Conservation (phyloP, 2,797 vertebrate species). For the Zalophus californianus region DNA sequence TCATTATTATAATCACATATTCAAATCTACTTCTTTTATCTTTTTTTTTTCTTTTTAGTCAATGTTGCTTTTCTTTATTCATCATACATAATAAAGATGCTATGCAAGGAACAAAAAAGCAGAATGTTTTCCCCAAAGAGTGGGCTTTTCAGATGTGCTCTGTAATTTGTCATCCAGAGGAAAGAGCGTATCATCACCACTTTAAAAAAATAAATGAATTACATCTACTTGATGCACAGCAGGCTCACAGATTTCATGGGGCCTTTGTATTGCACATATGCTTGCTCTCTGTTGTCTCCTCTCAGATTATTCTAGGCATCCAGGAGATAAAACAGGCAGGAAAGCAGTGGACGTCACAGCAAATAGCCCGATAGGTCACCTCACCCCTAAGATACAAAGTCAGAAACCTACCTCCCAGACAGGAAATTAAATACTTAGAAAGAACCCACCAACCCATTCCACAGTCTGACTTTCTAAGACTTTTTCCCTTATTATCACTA, state of each 20-base stretch:
- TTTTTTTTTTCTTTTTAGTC: neutral
- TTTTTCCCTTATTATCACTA: constrained; percentile 39
- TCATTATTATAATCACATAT: neutral
- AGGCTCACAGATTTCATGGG: constrained; percentile 70
- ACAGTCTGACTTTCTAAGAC: constrained; percentile 29
- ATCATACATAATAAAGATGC: constrained; percentile 63
- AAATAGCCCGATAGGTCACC: constrained; percentile 46
- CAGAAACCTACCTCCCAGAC: constrained; percentile 43
- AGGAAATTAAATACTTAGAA: constrained; percentile 70
- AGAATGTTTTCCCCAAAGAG: constrained; percentile 68
- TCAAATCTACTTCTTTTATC: constrained; percentile 15
- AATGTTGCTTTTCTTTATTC: constrained; percentile 44
- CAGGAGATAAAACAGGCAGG: constrained; percentile 76
- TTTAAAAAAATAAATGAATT: constrained; percentile 76
- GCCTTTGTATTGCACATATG: constrained; percentile 65
- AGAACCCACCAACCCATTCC: neutral
- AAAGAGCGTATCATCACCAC: constrained; percentile 75
- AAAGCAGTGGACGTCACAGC: constrained; percentile 40
- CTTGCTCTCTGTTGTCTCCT: constrained; percentile 64
- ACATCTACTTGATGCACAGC: constrained; percentile 63
- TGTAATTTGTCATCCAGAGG: constrained; percentile 74
- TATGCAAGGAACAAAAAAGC: constrained; percentile 55
- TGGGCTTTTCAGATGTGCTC: constrained; percentile 70
- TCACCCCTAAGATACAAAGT: constrained; percentile 50
- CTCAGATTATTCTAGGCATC: constrained; percentile 63